Percentiles rank a stretch among this genome's conserved stretches.
Conservation (phyloP, 2,888 invertebrate species). For the Lasioglossum morio region DNA sequence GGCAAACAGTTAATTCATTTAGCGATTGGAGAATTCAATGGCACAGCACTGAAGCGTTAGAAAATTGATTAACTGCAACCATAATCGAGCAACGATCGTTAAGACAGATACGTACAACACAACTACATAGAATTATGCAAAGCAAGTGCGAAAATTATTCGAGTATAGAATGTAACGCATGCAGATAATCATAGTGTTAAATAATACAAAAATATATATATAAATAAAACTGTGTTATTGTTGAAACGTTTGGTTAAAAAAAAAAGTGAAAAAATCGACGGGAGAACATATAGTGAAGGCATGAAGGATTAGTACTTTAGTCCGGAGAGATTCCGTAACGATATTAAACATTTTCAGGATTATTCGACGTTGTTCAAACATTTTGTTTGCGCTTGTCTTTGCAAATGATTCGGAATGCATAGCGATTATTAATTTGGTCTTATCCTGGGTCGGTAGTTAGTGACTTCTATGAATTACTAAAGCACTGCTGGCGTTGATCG, state of each 20-base stretch:
- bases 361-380: conserved; percentile 10
- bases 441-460: conserved; percentile 64
- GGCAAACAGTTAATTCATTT: conserved; percentile 34
- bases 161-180: conserved; percentile 26
- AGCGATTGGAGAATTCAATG: conserved; percentile 18
- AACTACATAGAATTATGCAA: conserved; percentile 53
- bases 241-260: background rate
- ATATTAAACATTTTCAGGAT: background rate
- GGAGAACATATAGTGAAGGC: background rate
- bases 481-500: conserved; percentile 72
- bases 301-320: background rate
- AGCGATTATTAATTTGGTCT: conserved; percentile 35
- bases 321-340: conserved; percentile 15
- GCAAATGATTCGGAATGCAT: background rate
- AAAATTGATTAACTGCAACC: conserved; percentile 25
- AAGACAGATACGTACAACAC: conserved; percentile 32
- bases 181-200: conserved; percentile 18
- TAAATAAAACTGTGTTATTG: background rate
- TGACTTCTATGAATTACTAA: conserved; percentile 70
- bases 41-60: conserved; percentile 31
- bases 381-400: conserved; percentile 14
- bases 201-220: conserved; percentile 16
- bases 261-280: conserved; percentile 10
- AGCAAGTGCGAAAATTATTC: conserved; percentile 43
- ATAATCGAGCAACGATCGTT: conserved; percentile 24